These are phyloP conservation scores for Phyllotis vaccarum DNA, from an alignment of 2,797 vertebrate species.

Conservation along the genomic window DNA sequence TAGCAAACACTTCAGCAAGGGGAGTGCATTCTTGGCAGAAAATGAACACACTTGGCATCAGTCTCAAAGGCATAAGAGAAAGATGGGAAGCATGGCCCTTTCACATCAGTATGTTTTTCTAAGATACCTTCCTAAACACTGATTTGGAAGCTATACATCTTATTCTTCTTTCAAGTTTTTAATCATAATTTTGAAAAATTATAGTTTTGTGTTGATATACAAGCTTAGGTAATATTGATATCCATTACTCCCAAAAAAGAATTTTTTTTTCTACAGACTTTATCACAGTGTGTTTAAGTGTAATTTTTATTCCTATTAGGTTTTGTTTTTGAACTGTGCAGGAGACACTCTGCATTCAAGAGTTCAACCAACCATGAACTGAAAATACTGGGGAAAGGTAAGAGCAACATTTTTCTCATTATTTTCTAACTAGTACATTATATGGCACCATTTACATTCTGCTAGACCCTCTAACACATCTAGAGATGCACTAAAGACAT, in stretches of 20 bases:
- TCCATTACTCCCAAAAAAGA: background rate
- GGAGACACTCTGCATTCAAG: background rate
- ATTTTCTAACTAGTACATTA: background rate
- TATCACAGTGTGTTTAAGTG: background rate
- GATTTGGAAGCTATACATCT: background rate
- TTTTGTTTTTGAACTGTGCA: background rate
- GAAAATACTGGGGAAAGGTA: background rate
- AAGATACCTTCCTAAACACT: conserved; percentile 30
- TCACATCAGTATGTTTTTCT: conserved; percentile 43
- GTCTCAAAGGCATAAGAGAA: conserved; percentile 16
- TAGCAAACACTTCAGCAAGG: conserved; percentile 62
- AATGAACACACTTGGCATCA: conserved; percentile 41
- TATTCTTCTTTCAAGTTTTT: conserved; percentile 20
- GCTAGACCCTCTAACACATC: background rate
- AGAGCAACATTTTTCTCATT: background rate
- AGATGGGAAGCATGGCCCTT: background rate
- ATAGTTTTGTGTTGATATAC: conserved; percentile 6
- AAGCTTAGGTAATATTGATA: background rate
- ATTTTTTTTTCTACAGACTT: background rate
- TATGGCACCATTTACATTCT: background rate
- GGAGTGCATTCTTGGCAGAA: conserved; percentile 61
- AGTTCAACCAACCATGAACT: background rate
- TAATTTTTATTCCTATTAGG: background rate
- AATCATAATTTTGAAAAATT: background rate
- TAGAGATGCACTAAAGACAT: background rate